Conservation (phyloP, 2,888 invertebrate genomes). For the Phrixothrix hirtus region DNA sequence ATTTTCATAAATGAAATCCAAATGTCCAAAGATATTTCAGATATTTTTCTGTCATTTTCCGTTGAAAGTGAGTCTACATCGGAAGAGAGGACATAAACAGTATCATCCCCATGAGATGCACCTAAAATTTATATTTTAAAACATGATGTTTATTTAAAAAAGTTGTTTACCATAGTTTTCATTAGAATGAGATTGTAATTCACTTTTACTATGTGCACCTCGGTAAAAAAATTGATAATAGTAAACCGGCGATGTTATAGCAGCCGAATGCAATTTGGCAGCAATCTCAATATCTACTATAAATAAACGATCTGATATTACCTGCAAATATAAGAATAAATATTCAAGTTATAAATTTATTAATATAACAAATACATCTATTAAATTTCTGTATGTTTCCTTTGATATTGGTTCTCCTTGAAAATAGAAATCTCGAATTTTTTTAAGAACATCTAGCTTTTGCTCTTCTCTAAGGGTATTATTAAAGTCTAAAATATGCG, state of each 20-base stretch:
- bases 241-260: conserved; percentile 64
- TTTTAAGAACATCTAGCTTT: conserved; percentile 39
- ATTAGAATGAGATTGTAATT: conserved; percentile 58
- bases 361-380: conserved; percentile 40
- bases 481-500: conserved; percentile 53
- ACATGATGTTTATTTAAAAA: conserved; percentile 9
- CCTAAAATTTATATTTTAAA: conserved; percentile 53
- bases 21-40: conserved; percentile 60
- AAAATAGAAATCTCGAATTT: conserved; percentile 51
- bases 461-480: conserved; percentile 43
- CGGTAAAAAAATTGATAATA: conserved; percentile 68
- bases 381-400: conserved; percentile 40
- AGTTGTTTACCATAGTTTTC: conserved; percentile 61
- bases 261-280: conserved; percentile 63
- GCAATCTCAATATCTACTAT: conserved; percentile 62
- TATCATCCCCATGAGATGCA: conserved; percentile 68
- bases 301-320: conserved; percentile 70
- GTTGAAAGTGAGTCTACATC: conserved; percentile 49
- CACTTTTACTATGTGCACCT: conserved; percentile 62
- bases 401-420: conserved; percentile 42
- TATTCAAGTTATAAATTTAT: background rate
- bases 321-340: conserved; percentile 48
- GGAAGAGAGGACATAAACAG: conserved; percentile 58
- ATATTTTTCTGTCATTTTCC: conserved; percentile 60
- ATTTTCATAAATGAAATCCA: conserved; percentile 62